These are phyloP conservation scores for Temnothorax longispinosus DNA, from an alignment of 1,140 invertebrate species.

Conservation along the genomic window DNA sequence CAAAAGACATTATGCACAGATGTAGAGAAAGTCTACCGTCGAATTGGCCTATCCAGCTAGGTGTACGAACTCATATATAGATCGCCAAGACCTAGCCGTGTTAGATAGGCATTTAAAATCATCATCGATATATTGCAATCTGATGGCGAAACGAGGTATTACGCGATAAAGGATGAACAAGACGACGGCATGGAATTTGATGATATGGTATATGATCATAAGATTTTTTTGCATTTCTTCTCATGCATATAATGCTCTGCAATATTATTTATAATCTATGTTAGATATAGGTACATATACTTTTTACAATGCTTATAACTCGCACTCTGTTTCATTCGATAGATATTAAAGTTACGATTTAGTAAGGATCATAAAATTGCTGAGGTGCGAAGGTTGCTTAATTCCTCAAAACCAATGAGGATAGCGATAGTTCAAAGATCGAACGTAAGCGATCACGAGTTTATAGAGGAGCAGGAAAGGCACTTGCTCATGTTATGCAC, in stretches of 20 bases:
- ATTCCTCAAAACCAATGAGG: no score
- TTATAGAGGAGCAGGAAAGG: no score
- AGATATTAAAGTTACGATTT: conserved; percentile 90
- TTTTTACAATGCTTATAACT: conserved; percentile 2
- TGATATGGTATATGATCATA: conserved; percentile 80
- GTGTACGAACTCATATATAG: conserved; percentile 93
- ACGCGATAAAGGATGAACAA: conserved; percentile 84
- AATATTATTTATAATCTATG: background rate
- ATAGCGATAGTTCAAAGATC: no score
- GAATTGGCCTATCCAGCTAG: conserved; percentile 89
- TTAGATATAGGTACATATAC: background rate
- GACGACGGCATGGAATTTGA: conserved; percentile 90
- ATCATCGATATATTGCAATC: conserved; percentile 30
- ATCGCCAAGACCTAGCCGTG: conserved; percentile 91
- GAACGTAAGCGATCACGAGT: no score
- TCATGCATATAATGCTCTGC: background rate
- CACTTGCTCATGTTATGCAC: no score
- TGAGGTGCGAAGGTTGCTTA: no score
- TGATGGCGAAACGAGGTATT: conserved; percentile 77
- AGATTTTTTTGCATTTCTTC: background rate
- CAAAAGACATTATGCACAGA: conserved; percentile 91
- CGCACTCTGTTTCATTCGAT: background rate
- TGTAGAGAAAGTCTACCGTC: conserved; percentile 92
- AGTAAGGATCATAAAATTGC: no score
- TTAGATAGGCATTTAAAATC: conserved; percentile 83